phyloP scores from a whole-genome alignment of 2,797 vertebrate species.

The Halcyon smyrnensis region DNA sequence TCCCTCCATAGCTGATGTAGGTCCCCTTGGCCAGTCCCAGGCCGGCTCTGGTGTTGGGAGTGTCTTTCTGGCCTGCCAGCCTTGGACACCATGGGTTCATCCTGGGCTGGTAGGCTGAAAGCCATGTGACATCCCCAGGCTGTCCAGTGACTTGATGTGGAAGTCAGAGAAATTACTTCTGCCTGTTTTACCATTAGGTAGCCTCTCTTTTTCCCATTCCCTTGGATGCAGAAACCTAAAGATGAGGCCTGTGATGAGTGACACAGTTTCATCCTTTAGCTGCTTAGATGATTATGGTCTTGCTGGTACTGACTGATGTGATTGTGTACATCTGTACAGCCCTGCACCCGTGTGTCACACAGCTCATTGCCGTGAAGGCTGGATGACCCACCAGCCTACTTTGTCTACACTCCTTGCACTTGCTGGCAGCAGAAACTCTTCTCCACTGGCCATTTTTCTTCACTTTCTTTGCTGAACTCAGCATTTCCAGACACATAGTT shows the following conservation, averaged over 20 bases:
- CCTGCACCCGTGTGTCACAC: too few relatives aligned
- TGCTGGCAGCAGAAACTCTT: background rate
- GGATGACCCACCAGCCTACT: background rate
- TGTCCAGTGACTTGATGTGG: background rate
- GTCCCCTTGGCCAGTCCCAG: background rate
- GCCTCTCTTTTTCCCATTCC: background rate
- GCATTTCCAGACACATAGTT: background rate
- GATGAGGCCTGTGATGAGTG: background rate
- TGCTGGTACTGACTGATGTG: background rate
- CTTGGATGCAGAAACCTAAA: background rate
- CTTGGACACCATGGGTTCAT: rapidly evolving
- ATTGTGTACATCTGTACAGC: background rate
- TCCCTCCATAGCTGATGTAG: rapidly evolving
- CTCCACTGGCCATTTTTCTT: background rate
- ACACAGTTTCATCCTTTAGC: background rate
- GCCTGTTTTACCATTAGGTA: background rate
- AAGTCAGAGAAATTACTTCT: background rate
- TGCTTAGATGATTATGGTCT: background rate
- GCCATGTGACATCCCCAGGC: background rate
- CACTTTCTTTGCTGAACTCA: conserved; percentile 13
- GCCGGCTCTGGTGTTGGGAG: background rate
- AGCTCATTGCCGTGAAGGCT: rapidly evolving
- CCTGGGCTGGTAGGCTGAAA: background rate
- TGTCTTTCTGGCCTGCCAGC: background rate
- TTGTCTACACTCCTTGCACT: background rate